phyloP scores from a whole-genome alignment of 2,113 vertebrate species.

The Xenotilapia longispinis region DNA sequence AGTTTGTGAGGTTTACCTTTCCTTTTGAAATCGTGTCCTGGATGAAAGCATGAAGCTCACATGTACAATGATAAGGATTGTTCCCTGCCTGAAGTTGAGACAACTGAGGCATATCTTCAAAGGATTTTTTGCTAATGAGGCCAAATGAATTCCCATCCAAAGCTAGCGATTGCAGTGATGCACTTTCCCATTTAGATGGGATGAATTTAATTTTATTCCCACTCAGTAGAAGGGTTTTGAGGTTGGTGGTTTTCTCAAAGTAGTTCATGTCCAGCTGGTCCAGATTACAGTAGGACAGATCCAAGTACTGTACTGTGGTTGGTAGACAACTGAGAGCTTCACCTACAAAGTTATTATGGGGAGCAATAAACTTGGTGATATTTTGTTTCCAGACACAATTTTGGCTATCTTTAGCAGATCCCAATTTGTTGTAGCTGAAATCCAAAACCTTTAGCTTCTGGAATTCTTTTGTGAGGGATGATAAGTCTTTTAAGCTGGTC shows the following conservation, averaged over 20 bases:
- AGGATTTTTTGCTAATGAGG: slow-evolving; percentile 69
- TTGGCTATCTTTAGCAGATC: neutral
- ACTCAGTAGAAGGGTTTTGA: slow-evolving; percentile 68
- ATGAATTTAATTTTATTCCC: slow-evolving; percentile 86
- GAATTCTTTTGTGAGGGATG: slow-evolving; percentile 62
- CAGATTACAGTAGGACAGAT: slow-evolving; percentile 76
- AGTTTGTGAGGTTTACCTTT: slow-evolving; percentile 69
- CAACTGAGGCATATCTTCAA: slow-evolving; percentile 69
- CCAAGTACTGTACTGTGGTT: slow-evolving; percentile 68
- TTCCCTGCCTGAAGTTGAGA: slow-evolving; percentile 70
- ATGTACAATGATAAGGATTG: slow-evolving; percentile 84
- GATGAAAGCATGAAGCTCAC: slow-evolving; percentile 77
- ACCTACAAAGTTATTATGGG: slow-evolving; percentile 60
- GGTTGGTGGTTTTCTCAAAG: slow-evolving; percentile 60
- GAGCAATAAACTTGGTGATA: slow-evolving; percentile 65
- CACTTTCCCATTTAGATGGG: slow-evolving; percentile 70
- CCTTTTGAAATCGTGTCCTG: slow-evolving; percentile 50
- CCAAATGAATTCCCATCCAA: slow-evolving; percentile 82
- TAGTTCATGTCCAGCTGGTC: slow-evolving; percentile 73
- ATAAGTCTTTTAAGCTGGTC: slow-evolving; percentile 59
- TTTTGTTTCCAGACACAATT: slow-evolving; percentile 68
- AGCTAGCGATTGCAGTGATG: slow-evolving; percentile 51
- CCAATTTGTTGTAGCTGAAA: slow-evolving; percentile 71
- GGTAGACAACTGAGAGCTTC: slow-evolving; percentile 73
- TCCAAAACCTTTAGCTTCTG: slow-evolving; percentile 63